Evolutionary conservation across 2,888 invertebrate species (phyloP), one percentile per base, ranked within the genome.

Genomic region (Auanema sp.): DNA sequence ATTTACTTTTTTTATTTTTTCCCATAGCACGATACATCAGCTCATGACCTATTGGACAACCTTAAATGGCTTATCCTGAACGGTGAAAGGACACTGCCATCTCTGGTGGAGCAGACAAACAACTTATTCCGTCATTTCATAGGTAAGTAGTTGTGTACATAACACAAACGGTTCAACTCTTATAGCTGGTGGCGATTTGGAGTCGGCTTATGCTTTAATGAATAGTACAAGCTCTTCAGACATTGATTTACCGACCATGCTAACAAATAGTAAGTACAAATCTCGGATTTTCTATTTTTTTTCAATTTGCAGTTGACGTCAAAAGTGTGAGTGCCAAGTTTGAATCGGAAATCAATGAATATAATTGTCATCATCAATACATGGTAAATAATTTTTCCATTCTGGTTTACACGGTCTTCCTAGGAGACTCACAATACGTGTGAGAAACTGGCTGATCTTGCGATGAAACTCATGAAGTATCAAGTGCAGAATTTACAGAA

Each of bases 61-160:
- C 49, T 62, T 8, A 50, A 52, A 3, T 62, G 62, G 62, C 51
- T 62, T 16, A 44, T 62, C 14, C 12, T 62, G 18, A 62, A 62
- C 33, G 62, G 62, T 24, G 62, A 50, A 50, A 23, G 57, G 5
- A 62, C 62, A 5, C 21, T 62, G 41, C 56, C 49, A 12, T 43
- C 33, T 40, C 40, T 50, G 24, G 24, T 62, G 16, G 14, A 14
- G 23, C 62, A 62, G 23, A 57, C 51, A 24, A 62, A 62, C 33
- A 21, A 24, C 41, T 51, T 62, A 23, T 40, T 62, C 4, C 62
- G 62, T n/a, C 52, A 50, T 51, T 62, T 62, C 50, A 54, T 53
- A 24, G 42, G 16, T 47, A 47, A 25, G 53, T 51, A 14, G 10
- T 18, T 16, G 23, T 52, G 43, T 10, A 52, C 14, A 25, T 52